phyloP scores from a whole-genome alignment of 2,888 invertebrate species.

The Ochropacha duplaris region DNA sequence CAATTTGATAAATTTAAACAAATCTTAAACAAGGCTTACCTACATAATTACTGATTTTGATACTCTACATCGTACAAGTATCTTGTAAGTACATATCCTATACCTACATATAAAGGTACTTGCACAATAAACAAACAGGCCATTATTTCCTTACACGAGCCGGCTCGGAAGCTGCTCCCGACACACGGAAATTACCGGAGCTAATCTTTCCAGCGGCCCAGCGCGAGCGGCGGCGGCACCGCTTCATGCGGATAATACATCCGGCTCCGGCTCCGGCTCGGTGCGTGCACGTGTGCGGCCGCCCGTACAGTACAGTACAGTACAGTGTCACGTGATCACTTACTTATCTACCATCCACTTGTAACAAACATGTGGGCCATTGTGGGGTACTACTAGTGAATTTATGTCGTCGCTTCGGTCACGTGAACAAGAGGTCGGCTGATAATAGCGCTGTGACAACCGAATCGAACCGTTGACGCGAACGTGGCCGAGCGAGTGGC shows the following conservation, averaged over 20 bases:
- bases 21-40: too few species aligned
- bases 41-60: too few species aligned
- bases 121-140: not conserved
- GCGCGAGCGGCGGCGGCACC: too few species aligned
- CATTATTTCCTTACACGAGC: not conserved
- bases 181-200: conserved; percentile 1
- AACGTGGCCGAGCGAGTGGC: too few species aligned
- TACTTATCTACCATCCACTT: not conserved
- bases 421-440: not conserved
- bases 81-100: not conserved
- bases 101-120: not conserved
- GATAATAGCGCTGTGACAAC: not conserved
- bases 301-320: too few species aligned
- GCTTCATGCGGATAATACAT: not conserved
- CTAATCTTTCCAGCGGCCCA: not conserved
- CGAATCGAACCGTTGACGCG: too few species aligned
- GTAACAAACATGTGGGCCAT: not conserved
- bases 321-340: not conserved
- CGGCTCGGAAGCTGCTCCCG: not conserved
- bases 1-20: not conserved
- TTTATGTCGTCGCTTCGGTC: not conserved
- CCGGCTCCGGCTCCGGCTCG: too few species aligned
- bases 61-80: not conserved
- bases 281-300: too few species aligned
- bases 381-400: not conserved